Evolutionary conservation across 1,140 invertebrate genomes (phyloP), one percentile per base, ranked within the genome.

Genomic region (Globodera ellingtonae): DNA sequence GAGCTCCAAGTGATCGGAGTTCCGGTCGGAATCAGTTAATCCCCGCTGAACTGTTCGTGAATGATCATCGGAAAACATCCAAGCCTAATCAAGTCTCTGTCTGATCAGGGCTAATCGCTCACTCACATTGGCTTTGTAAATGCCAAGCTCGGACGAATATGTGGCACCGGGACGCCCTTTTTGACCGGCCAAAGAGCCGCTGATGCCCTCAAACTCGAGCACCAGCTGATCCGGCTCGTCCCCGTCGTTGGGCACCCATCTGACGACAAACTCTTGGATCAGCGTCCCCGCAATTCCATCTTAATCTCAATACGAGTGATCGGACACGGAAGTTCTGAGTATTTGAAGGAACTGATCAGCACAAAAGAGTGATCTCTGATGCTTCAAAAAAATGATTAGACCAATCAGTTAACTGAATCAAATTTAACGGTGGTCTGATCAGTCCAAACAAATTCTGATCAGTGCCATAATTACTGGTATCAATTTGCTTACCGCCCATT

Each of bases 141-240:
- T 70, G 13, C 83, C 83, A 35, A 83, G 46, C 47, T 87, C 85
- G 47, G 78, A 67, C 7, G 83, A 47, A 46, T 87, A 84, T 4
- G 83, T 85, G 18, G 86, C 84, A 7, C 84, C 84, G 13, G 84
- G 84, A 24, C 76, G 76, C 21, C 84, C 84, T 66, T 84, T 76
- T 15, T 84, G 84, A 18, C 84, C 84, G 15, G 84, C 84, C 74
- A 84, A 86, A n/a, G 82, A 79, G n/a, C 84, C 84, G 21, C 56
- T 82, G 13, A 84, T 44, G 9, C 85, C 83, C 15, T 87, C 52
- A 56, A 84, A 86, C 44, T 66, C 44, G 35, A 84, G 70, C 47
- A 77, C 75, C n/a, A 85, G 46, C n/a, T 7, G 24, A 7, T 21
- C n/a, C 18, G 59, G 48, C 62, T 44, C n/a, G 79, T 65, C 47